Conservation (phyloP, 2,113 vertebrate genomes). For the Macrotis lagotis region DNA sequence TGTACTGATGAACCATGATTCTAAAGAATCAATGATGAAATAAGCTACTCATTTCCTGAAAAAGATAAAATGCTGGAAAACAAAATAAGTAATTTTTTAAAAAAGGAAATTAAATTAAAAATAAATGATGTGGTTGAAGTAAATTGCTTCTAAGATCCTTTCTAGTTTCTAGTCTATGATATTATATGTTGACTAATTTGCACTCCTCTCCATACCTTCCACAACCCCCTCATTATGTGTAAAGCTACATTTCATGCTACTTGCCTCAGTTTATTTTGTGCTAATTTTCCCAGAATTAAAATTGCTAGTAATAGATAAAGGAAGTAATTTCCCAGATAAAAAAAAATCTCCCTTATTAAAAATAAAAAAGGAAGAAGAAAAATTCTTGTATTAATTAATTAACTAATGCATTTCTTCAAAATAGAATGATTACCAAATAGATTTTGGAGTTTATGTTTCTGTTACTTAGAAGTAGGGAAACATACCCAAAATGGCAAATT, state of each 20-base stretch:
- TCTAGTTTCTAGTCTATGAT: neutral
- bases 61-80: neutral
- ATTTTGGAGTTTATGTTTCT: constrained; percentile 24
- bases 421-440: neutral
- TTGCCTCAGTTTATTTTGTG: neutral
- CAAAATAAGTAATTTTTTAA: neutral
- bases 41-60: neutral
- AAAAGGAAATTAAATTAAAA: neutral
- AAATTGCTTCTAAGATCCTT: neutral
- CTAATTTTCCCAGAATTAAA: neutral
- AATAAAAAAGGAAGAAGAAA: neutral
- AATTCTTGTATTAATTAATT: no score
- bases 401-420: constrained; percentile 30
- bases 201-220: neutral
- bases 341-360: constrained; percentile 25
- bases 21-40: neutral
- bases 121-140: neutral
- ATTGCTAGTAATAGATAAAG: neutral
- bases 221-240: neutral
- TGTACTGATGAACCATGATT: neutral
- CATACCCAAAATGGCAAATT: neutral
- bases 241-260: neutral
- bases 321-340: neutral
- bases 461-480: constrained; percentile 34
- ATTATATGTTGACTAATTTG: neutral